A percentile compares a stretch with the other conserved stretches of the same genome.
These are phyloP conservation scores for Polylopha cassiicola DNA, from an alignment of 2,888 invertebrate genomes.

Conservation along the genomic window DNA sequence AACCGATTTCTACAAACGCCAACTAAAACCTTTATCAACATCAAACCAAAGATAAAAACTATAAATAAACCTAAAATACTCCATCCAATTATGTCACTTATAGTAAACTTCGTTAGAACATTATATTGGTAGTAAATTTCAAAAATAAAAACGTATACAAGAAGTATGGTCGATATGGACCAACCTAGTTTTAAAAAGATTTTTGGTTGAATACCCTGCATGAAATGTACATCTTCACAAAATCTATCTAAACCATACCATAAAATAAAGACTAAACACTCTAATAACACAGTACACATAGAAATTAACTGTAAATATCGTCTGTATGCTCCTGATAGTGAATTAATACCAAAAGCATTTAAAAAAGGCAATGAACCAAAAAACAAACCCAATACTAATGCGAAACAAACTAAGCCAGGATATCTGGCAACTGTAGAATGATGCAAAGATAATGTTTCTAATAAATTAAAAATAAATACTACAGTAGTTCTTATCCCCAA, in stretches of 20 bases:
- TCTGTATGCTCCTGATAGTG: constrained; percentile 33
- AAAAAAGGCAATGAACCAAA: constrained; percentile 46
- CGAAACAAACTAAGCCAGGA: constrained; percentile 42
- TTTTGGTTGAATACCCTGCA: constrained; percentile 59
- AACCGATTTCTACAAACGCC: constrained; percentile 36
- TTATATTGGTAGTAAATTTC: constrained; percentile 31
- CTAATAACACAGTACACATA: constrained; percentile 39
- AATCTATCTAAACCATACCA: constrained; percentile 60
- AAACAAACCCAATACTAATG: too few relatives aligned
- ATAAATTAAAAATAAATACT: constrained; percentile 38
- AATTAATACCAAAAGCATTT: constrained; percentile 35
- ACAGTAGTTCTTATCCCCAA: constrained; percentile 39
- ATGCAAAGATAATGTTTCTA: constrained; percentile 40
- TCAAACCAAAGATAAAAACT: constrained; percentile 20
- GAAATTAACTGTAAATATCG: constrained; percentile 31
- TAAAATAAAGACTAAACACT: constrained; percentile 51
- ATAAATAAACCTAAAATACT: constrained; percentile 24
- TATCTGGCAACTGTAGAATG: constrained; percentile 35
- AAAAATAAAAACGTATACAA: constrained; percentile 37
- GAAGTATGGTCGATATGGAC: constrained; percentile 35
- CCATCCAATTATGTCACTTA: constrained; percentile 26
- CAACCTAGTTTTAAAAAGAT: constrained; percentile 47
- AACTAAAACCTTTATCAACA: constrained; percentile 31
- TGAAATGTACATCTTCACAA: constrained; percentile 67
- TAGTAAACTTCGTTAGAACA: constrained; percentile 1